Conservation (phyloP, 1,140 invertebrate species). For the Aphelinus atriplicis region DNA sequence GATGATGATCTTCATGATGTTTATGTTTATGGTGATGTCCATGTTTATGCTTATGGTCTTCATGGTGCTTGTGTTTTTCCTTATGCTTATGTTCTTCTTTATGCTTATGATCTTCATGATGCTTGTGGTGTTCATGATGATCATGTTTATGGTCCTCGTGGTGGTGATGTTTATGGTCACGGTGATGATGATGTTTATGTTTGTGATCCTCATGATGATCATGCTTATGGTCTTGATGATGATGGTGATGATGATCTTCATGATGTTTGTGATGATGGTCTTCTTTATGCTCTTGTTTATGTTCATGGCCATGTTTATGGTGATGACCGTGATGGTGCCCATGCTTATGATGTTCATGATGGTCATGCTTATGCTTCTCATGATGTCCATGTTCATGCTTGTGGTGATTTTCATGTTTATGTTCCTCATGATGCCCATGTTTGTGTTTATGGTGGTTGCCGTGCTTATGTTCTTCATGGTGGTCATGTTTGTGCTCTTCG, state of each 20-base stretch:
- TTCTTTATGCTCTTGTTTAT: conserved; percentile 17
- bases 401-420: conserved; percentile 23
- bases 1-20: conserved; percentile 13
- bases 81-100: neutral
- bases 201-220: conserved; percentile 8
- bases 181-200: conserved; percentile 16
- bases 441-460: conserved; percentile 11
- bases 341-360: conserved; percentile 23
- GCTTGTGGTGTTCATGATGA: conserved; percentile 3
- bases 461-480: conserved; percentile 5
- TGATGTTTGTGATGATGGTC: conserved; percentile 11
- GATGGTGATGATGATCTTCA: conserved; percentile 4
- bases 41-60: conserved; percentile 16
- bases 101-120: conserved; percentile 23
- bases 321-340: conserved; percentile 22
- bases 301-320: conserved; percentile 20
- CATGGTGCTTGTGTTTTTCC: conserved; percentile 9
- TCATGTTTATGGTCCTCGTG: conserved; percentile 13
- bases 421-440: conserved; percentile 9
- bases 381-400: conserved; percentile 21
- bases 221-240: neutral
- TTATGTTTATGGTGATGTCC: conserved; percentile 18
- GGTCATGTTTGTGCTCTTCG: conserved; percentile 3
- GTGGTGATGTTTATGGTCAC: conserved; percentile 7
- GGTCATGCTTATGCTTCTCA: conserved; percentile 16